Conservation (phyloP, 2,113 vertebrate species). For the Aptenodytes patagonicus region DNA sequence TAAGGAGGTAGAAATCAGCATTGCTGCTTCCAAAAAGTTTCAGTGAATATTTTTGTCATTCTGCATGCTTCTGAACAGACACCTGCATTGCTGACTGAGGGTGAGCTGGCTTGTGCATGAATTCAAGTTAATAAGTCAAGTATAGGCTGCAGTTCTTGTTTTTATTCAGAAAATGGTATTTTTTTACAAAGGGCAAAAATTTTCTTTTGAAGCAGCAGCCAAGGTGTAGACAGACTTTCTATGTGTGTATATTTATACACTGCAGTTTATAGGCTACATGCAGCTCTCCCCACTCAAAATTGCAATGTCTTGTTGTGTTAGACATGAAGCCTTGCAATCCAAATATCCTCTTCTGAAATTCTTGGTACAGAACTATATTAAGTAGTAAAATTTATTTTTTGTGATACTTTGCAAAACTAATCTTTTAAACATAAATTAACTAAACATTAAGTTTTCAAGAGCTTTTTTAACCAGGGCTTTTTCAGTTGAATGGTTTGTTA, state of each 20-base stretch:
- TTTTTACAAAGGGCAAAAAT: not conserved
- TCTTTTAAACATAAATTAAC: conserved; percentile 21
- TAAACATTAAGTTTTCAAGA: conserved; percentile 27
- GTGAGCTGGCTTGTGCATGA: not conserved
- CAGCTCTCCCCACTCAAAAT: not conserved
- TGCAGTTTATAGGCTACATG: not conserved
- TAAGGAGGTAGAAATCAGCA: conserved; percentile 21
- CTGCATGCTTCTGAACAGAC: conserved; percentile 29
- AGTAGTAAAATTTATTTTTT: not conserved
- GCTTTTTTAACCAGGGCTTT: not conserved
- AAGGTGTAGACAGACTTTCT: not conserved
- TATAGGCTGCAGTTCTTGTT: not conserved
- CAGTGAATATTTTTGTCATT: conserved; percentile 9
- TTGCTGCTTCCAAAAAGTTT: conserved; percentile 21
- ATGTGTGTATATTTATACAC: not conserved
- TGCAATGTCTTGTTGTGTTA: not conserved
- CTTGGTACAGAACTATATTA: not conserved
- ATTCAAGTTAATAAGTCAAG: conserved; percentile 14
- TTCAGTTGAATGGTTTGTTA: conserved; percentile 32
- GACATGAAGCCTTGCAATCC: not conserved
- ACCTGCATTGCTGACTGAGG: not conserved
- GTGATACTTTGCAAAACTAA: not conserved
- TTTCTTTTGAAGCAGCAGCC: not conserved
- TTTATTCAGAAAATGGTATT: not conserved
- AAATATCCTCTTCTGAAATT: not conserved